phyloP scores from a whole-genome alignment of 2,113 vertebrate species.

The Cyprinus carpio region DNA sequence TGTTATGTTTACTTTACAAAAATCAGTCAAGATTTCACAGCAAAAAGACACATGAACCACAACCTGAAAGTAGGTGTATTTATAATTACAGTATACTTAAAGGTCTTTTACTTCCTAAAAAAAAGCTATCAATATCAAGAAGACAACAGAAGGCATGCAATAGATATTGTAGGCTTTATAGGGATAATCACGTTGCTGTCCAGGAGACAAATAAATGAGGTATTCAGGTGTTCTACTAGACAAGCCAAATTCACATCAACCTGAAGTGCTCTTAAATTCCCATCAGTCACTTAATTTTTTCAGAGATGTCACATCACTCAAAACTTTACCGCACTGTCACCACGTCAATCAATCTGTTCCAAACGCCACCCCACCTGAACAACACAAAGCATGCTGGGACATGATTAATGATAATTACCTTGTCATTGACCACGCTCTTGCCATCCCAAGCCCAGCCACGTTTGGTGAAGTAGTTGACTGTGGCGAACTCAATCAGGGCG shows the following conservation, averaged over 20 bases:
- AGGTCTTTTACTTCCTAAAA: background rate
- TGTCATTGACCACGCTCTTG: slow-evolving; percentile 94
- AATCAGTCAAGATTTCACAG: background rate
- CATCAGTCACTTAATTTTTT: background rate
- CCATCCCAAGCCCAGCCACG: slow-evolving; percentile 99
- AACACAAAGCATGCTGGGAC: slow-evolving; percentile 42
- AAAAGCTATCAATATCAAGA: background rate
- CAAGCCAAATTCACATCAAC: background rate
- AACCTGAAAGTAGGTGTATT: background rate
- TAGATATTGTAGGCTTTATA: background rate
- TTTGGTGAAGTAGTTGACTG: slow-evolving; percentile 99
- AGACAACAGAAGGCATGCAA: background rate
- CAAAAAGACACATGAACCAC: background rate
- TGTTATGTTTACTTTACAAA: too few species aligned
- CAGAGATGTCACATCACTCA: slow-evolving; percentile 13
- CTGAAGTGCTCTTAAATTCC: background rate
- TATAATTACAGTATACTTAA: background rate
- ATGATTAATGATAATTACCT: slow-evolving; percentile 81
- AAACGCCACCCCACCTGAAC: slow-evolving; percentile 41
- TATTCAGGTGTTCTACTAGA: background rate
- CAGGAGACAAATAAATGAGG: background rate
- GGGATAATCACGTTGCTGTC: background rate
- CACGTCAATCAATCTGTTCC: slow-evolving; percentile 1
- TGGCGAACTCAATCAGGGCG: slow-evolving; percentile 96
- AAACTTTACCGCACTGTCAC: background rate